Evolutionary conservation across 1,140 invertebrate species (phyloP).

Genomic region (Conus ventricosus): DNA sequence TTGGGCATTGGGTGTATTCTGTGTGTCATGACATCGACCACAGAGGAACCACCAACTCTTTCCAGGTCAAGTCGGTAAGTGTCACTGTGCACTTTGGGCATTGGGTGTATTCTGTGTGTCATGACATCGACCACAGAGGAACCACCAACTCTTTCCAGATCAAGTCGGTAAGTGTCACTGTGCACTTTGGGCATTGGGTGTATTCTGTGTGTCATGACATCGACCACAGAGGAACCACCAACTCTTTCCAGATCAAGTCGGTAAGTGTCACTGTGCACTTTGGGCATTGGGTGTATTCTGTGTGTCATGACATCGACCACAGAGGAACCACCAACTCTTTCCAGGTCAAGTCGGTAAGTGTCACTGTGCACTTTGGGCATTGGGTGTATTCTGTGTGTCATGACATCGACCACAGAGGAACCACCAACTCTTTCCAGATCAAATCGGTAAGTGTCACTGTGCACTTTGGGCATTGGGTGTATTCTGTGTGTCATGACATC

Average conservation of each 20-base stretch:
- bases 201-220: conserved; percentile 97
- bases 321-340: conserved; percentile 97
- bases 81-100: background rate
- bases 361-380: background rate
- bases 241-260: conserved; percentile 90
- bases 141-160: conserved; percentile 98
- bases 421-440: conserved; percentile 96
- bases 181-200: conserved; percentile 76
- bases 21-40: conserved; percentile 97
- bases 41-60: conserved; percentile 95
- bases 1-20: conserved; percentile 84
- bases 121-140: conserved; percentile 92
- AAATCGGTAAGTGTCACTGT: conserved; percentile 74
- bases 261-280: conserved; percentile 59
- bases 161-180: conserved; percentile 74
- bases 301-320: conserved; percentile 96
- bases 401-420: conserved; percentile 92
- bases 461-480: conserved; percentile 79
- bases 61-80: conserved; percentile 83
- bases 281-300: conserved; percentile 85
- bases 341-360: conserved; percentile 81
- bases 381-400: conserved; percentile 96
- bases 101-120: conserved; percentile 94
- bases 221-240: conserved; percentile 95
- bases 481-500: conserved; percentile 95